Evolutionary conservation across 2,113 vertebrate species (phyloP).

Genomic region (Scomber scombrus): DNA sequence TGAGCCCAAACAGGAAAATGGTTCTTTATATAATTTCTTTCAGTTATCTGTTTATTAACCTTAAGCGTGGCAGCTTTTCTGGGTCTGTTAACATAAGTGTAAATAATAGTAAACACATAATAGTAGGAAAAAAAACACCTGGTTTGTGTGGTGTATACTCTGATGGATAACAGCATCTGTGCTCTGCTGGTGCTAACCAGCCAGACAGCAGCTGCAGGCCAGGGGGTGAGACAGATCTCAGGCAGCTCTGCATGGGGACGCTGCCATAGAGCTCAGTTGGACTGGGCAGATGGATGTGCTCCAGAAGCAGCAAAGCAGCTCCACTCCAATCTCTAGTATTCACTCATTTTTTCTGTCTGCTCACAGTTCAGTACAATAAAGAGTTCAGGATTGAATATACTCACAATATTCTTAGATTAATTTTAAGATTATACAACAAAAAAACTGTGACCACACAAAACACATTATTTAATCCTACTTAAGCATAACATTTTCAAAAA

Average conservation of each 20-base stretch:
- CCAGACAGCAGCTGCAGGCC: constrained; percentile 1
- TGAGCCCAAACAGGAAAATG: constrained; percentile 2
- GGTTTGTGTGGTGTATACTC: not conserved
- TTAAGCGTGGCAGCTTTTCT: constrained; percentile 2
- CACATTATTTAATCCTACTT: too few species aligned
- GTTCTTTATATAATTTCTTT: constrained; percentile 23
- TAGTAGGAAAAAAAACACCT: not conserved
- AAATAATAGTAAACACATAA: constrained; percentile 29
- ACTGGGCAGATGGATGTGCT: constrained; percentile 46
- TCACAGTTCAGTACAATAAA: not conserved
- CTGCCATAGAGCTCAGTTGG: constrained; percentile 35
- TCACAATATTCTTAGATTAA: too few species aligned
- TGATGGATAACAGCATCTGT: constrained; percentile 22
- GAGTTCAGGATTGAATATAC: too few species aligned
- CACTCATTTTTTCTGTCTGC: constrained; percentile 19
- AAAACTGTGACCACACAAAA: too few species aligned
- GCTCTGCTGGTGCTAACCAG: constrained; percentile 35
- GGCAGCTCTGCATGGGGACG: constrained; percentile 25
- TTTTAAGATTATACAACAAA: too few species aligned
- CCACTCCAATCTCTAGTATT: constrained; percentile 19
- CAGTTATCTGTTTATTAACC: constrained; percentile 38
- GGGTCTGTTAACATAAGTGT: constrained; percentile 22
- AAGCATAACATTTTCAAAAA: not conserved
- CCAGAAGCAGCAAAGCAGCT: constrained; percentile 27
- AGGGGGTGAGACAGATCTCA: not conserved